These are phyloP conservation scores for Thamnophis elegans DNA, from an alignment of 2,797 vertebrate genomes.

Conservation along the genomic window DNA sequence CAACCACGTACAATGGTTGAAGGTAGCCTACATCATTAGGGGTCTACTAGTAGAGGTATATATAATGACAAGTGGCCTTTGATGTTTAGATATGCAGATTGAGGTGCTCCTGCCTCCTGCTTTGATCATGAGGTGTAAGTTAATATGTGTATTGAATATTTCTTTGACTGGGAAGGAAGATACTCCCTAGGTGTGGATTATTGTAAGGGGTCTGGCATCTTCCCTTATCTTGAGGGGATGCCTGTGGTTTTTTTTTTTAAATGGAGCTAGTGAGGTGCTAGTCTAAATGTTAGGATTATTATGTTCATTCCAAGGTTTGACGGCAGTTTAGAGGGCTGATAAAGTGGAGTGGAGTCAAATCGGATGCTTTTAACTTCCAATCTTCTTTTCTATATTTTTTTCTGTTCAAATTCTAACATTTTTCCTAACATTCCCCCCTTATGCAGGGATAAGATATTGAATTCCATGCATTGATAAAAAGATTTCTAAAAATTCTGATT, in stretches of 20 bases:
- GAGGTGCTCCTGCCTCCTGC: neutral
- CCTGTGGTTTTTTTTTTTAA: neutral
- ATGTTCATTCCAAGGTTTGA: neutral
- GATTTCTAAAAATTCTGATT: neutral
- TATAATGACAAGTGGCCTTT: neutral
- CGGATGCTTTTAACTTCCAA: neutral
- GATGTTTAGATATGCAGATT: neutral
- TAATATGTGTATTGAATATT: neutral
- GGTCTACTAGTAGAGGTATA: neutral
- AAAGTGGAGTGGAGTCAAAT: neutral
- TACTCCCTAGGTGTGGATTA: neutral
- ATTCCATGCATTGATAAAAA: neutral
- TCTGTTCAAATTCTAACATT: neutral
- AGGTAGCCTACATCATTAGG: neutral
- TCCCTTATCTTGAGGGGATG: neutral
- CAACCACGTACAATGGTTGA: neutral
- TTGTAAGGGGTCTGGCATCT: neutral
- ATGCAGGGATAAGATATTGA: neutral
- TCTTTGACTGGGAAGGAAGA: neutral
- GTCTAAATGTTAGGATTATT: neutral
- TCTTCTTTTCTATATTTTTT: neutral
- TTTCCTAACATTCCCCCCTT: neutral
- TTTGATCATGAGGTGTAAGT: neutral
- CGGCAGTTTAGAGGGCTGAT: neutral
- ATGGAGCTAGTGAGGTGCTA: neutral